A percentile compares a stretch with the other conserved stretches of the same genome.
Evolutionary conservation across 2,113 vertebrate species (phyloP).

Genomic region (Syngnathus floridae): DNA sequence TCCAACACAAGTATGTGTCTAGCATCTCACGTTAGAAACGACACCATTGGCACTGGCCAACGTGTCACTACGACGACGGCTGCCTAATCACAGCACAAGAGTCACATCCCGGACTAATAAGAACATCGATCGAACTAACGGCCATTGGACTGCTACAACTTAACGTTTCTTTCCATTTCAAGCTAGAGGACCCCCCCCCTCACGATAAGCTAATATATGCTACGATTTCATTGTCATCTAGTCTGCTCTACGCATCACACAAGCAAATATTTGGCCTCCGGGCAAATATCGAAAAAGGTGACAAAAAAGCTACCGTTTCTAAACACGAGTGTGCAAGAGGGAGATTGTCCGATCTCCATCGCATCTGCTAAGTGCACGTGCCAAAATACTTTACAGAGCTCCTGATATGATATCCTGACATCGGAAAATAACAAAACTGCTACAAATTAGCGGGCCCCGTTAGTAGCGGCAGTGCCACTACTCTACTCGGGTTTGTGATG

Average conservation of each 20-base stretch:
- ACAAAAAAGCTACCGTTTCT: conserved; percentile 38
- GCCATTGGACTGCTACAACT: conserved; percentile 32
- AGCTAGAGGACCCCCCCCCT: conserved; percentile 35
- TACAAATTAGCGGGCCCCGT: conserved; percentile 18
- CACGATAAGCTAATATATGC: conserved; percentile 35
- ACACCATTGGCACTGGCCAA: conserved; percentile 17
- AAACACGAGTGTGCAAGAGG: conserved; percentile 41
- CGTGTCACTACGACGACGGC: conserved; percentile 23
- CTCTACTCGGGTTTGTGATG: conserved; percentile 34
- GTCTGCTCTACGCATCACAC: conserved; percentile 44
- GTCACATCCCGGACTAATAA: conserved; percentile 35
- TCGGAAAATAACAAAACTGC: conserved; percentile 12
- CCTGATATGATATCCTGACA: neutral
- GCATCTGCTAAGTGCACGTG: conserved; percentile 28
- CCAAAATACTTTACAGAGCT: conserved; percentile 14
- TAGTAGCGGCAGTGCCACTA: conserved; percentile 10
- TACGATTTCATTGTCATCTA: conserved; percentile 40
- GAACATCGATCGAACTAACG: conserved; percentile 26
- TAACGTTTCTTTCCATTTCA: conserved; percentile 42
- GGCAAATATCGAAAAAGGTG: conserved; percentile 35
- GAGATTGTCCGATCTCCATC: conserved; percentile 28
- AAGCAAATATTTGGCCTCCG: conserved; percentile 54
- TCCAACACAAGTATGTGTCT: conserved; percentile 7
- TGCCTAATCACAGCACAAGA: conserved; percentile 30
- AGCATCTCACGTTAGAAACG: conserved; percentile 13